Percentiles rank a stretch among this genome's conserved stretches.
Conservation (phyloP, 2,888 invertebrate species). For the Eristalis tenax region DNA sequence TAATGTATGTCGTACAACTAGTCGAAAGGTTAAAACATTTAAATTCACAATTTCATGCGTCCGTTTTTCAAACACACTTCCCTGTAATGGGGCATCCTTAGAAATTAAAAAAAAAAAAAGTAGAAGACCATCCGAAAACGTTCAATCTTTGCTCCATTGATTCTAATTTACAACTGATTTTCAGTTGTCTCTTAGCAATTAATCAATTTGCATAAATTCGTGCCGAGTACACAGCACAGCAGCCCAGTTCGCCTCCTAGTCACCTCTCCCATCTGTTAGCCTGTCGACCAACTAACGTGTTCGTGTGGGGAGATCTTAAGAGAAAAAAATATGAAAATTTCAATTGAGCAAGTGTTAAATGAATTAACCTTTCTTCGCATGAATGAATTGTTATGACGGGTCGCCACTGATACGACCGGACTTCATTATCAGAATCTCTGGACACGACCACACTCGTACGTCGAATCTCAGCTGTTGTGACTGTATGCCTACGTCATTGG, state of each 20-base stretch:
- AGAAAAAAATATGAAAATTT: conserved; percentile 39
- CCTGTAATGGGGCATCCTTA: no score
- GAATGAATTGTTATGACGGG: conserved; percentile 67
- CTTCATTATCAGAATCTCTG: not conserved
- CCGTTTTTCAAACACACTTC: no score
- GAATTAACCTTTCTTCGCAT: conserved; percentile 68
- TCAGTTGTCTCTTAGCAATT: conserved; percentile 6
- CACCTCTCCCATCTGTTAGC: not conserved
- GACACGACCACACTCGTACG: not conserved
- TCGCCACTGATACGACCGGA: conserved; percentile 32
- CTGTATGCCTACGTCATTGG: not conserved
- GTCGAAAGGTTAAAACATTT: no score
- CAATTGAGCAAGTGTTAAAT: conserved; percentile 64
- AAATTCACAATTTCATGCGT: no score
- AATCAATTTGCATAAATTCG: conserved; percentile 45
- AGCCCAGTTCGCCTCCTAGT: not conserved
- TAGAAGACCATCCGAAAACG: not conserved
- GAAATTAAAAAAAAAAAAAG: no score
- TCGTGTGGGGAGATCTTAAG: not conserved
- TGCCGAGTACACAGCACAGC: conserved; percentile 21
- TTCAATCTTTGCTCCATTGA: not conserved
- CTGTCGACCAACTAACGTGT: not conserved
- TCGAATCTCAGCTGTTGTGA: not conserved
- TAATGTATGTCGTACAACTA: no score
- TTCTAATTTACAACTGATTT: not conserved